Evolutionary conservation across 2,888 invertebrate species (phyloP).

Genomic region (Melanotus villosus): DNA sequence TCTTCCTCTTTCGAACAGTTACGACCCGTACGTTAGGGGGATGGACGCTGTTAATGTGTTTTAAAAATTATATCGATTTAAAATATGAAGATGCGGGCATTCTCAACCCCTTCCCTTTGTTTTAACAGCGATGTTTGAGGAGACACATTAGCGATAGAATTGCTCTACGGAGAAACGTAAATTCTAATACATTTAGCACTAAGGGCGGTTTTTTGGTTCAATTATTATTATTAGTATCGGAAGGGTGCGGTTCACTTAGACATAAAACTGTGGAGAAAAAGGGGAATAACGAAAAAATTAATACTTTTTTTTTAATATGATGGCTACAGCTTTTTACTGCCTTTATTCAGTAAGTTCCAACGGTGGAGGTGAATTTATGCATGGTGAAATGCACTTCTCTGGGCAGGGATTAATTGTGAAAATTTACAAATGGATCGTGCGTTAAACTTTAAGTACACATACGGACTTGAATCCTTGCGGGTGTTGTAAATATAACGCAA

Average conservation of each 20-base stretch:
- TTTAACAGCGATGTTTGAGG: slow-evolving; percentile 61
- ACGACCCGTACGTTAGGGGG: slow-evolving; percentile 5
- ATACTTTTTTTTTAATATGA: background rate
- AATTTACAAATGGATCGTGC: too few species aligned
- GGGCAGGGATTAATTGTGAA: too few species aligned
- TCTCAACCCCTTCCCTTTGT: slow-evolving; percentile 63
- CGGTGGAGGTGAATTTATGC: too few species aligned
- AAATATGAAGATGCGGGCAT: slow-evolving; percentile 60
- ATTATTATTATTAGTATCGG: slow-evolving; percentile 56
- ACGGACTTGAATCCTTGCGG: background rate
- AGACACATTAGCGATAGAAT: slow-evolving; percentile 65
- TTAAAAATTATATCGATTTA: slow-evolving; percentile 45
- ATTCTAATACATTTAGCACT: slow-evolving; percentile 64
- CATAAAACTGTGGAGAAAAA: background rate
- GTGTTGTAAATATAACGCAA: background rate
- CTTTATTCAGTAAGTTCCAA: too few species aligned
- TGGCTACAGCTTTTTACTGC: too few species aligned
- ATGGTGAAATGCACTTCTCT: too few species aligned
- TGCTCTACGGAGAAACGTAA: slow-evolving; percentile 65
- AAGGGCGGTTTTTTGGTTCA: slow-evolving; percentile 59
- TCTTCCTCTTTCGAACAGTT: slow-evolving; percentile 18
- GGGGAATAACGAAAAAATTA: slow-evolving; percentile 17
- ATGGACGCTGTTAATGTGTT: slow-evolving; percentile 36
- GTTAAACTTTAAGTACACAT: too few species aligned
- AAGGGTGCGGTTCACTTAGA: slow-evolving; percentile 38